phyloP scores from a whole-genome alignment of 2,797 vertebrate species.

The Pangasius larnaudii region DNA sequence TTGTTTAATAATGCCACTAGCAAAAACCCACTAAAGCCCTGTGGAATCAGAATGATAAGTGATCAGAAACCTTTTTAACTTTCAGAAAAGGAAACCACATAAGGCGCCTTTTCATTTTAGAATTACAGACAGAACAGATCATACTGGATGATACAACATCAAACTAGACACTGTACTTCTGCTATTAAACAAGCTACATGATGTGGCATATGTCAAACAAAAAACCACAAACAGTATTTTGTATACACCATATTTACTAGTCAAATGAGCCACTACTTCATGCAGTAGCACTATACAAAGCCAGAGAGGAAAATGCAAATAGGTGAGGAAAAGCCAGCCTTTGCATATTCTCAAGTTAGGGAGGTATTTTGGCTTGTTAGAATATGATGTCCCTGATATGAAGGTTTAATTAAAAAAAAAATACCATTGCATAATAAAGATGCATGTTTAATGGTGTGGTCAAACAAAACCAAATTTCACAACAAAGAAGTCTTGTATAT shows the following conservation, averaged over 20 bases:
- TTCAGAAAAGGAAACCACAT: neutral
- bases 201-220: neutral
- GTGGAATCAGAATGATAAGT: neutral
- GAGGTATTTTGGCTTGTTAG: neutral
- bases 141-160: neutral
- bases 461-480: neutral
- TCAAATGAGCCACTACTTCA: slow-evolving; percentile 66
- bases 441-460: neutral
- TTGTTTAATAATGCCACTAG: neutral
- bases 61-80: neutral
- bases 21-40: too few relatives aligned
- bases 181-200: neutral
- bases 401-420: neutral
- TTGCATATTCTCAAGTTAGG: neutral
- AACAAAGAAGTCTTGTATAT: neutral
- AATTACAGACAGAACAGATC: neutral
- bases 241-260: slow-evolving; percentile 70
- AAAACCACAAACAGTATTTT: slow-evolving; percentile 36
- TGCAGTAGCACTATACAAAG: slow-evolving; percentile 58
- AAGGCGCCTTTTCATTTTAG: neutral
- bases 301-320: slow-evolving; percentile 72
- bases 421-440: neutral
- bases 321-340: slow-evolving; percentile 4
- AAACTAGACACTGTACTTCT: neutral
- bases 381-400: neutral